Evolutionary conservation across 1,140 invertebrate genomes (phyloP).

Genomic region (Ridgeia piscesae): DNA sequence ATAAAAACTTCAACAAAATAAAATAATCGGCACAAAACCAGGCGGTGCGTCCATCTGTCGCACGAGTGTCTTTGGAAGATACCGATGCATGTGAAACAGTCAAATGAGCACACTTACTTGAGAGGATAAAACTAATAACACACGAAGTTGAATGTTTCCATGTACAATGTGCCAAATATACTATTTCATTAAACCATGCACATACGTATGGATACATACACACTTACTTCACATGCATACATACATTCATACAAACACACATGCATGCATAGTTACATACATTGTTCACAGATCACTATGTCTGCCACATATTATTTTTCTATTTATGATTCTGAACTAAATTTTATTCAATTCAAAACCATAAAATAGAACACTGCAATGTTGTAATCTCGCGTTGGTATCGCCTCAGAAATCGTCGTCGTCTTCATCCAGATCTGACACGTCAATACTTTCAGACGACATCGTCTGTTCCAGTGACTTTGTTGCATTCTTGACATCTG

Average conservation of each 20-base stretch:
- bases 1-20: not conserved
- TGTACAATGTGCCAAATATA: not conserved
- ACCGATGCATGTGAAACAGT: not conserved
- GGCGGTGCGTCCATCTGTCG: not conserved
- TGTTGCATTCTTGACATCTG: conserved; percentile 5
- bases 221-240: too few species aligned
- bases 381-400: not conserved
- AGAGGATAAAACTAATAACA: not conserved
- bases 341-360: not conserved
- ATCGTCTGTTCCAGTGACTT: conserved; percentile 4
- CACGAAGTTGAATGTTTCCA: not conserved
- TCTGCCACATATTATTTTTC: not conserved
- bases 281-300: not conserved
- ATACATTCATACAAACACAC: too few species aligned
- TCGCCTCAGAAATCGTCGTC: not conserved
- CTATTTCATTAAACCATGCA: too few species aligned
- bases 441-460: conserved; percentile 14
- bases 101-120: not conserved
- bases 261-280: too few species aligned
- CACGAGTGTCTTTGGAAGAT: not conserved
- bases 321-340: not conserved
- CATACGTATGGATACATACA: too few species aligned
- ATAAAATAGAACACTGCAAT: not conserved
- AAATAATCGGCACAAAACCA: not conserved
- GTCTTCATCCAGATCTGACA: conserved; percentile 20